Conservation (phyloP, 2,797 vertebrate species). For the Gallinago nigripennis region DNA sequence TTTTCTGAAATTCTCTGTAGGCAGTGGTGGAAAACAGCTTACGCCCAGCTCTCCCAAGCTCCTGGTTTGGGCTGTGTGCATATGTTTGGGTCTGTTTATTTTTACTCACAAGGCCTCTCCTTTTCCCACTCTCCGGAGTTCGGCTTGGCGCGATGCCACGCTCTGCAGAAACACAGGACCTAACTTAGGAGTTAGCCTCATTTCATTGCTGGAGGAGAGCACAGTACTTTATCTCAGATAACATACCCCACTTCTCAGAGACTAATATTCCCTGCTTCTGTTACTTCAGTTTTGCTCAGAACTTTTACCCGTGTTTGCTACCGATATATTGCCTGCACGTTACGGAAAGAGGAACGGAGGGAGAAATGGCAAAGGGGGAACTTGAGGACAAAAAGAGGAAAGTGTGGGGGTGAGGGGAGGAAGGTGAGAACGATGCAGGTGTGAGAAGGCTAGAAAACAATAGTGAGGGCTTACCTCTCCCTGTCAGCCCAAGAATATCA, state of each 20-base stretch:
- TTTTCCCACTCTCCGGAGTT: conserved; percentile 31
- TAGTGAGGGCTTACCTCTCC: neutral
- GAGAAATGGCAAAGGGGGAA: neutral
- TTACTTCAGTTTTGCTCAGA: neutral
- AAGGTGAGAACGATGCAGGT: neutral
- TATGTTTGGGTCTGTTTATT: conserved; percentile 54
- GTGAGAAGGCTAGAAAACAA: neutral
- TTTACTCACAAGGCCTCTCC: conserved; percentile 38
- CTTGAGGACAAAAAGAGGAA: neutral
- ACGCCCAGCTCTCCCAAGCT: neutral
- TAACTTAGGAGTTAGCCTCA: neutral
- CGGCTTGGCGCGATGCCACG: neutral
- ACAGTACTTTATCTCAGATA: neutral
- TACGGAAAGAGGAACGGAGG: neutral
- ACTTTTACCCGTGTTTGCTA: neutral
- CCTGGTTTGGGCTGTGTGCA: neutral
- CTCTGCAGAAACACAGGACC: conserved; percentile 5
- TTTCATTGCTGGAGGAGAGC: neutral
- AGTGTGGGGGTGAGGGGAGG: fast-evolving
- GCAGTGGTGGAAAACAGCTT: conserved; percentile 40
- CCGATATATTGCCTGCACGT: neutral
- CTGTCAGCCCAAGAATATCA: neutral
- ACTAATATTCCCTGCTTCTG: neutral
- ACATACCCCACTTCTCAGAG: neutral
- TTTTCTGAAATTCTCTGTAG: conserved; percentile 48